Evolutionary conservation across 1,140 invertebrate species (phyloP), one percentile per base, ranked within the genome.

Genomic region (Capitella teleta): DNA sequence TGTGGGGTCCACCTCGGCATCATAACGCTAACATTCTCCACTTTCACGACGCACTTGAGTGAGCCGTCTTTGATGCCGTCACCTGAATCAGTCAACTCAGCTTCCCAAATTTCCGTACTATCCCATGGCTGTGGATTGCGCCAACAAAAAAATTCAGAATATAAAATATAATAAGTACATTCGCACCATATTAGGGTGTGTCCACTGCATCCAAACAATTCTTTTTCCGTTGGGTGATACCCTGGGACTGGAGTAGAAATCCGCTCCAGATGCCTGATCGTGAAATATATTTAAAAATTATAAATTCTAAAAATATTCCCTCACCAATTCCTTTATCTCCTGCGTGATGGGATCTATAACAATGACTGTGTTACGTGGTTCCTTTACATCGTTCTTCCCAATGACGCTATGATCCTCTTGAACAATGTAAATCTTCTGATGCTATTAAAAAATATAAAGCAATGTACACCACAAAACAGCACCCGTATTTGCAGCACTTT

Each of bases 161-260:
- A n/a, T 45, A 23, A 49, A 40, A 44, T 32, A 16, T 37, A 28
- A 19, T 10, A n/a, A 36, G 24, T 21, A 8, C 25, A 28, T 32
- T 34, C 41, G 44, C 52, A 71, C 68, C 70, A 73, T 73, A 52
- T 73, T 72, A 18, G 66, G 68, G 56, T 68, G 69, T 28, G 60
- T 56, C 70, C 70, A 73, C 49, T 72, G 59, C 32, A 70, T 55
- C 70, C 70, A 73, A 19, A 53, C 60, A 44, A 72, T 56, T 19
- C 60, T 60, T 36, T 61, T 65, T 5, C 69, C 69, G 61, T 70
- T 57, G 16, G 68, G 62, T 10, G 63, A 64, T 14, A 72, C 62
- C 45, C 63, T 54, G n/a, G 68, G 62, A 54, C 55, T 45, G 38
- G 56, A 55, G 48, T 71, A 72, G 47, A 73, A 67, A 53, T 67